Percentiles rank a stretch among this genome's conserved stretches.
These are phyloP conservation scores for Gallinago paraguaiae DNA, from an alignment of 2,113 vertebrate genomes.

Conservation along the genomic window DNA sequence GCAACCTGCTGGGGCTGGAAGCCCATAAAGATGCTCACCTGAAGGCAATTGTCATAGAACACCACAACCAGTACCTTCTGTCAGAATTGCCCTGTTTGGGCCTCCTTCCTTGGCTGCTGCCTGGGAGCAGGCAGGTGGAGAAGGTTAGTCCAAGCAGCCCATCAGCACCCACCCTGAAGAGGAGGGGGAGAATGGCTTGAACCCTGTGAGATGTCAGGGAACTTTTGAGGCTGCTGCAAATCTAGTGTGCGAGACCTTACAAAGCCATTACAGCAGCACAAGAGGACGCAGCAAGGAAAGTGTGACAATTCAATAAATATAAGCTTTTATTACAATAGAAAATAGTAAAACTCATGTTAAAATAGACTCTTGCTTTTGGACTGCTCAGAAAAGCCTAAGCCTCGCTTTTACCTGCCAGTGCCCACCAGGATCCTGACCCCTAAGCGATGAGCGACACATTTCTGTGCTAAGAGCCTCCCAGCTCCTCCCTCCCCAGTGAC, in stretches of 20 bases:
- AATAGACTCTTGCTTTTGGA: conserved; percentile 60
- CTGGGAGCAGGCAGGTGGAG: not conserved
- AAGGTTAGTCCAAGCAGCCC: not conserved
- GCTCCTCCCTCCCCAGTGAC: conserved; percentile 6
- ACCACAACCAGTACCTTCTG: not conserved
- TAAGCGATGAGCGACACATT: not conserved
- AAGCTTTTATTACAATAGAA: conserved; percentile 66
- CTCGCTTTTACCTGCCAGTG: not conserved
- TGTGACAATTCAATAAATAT: conserved; percentile 51
- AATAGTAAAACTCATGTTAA: conserved; percentile 67
- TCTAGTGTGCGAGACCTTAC: not conserved
- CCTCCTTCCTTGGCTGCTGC: not conserved
- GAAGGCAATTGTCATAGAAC: not conserved
- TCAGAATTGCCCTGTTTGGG: not conserved
- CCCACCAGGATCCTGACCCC: not conserved
- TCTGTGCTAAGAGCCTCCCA: not conserved
- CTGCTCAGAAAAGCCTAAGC: conserved; percentile 48
- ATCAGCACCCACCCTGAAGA: not conserved
- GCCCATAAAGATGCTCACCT: not conserved
- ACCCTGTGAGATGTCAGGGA: not conserved
- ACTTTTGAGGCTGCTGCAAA: not conserved
- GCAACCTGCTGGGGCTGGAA: not conserved
- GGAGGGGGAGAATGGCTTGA: not conserved
- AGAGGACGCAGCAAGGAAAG: not conserved
- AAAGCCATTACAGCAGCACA: not conserved